Conservation (phyloP, 2,888 invertebrate species). For the Eurois occulta region DNA sequence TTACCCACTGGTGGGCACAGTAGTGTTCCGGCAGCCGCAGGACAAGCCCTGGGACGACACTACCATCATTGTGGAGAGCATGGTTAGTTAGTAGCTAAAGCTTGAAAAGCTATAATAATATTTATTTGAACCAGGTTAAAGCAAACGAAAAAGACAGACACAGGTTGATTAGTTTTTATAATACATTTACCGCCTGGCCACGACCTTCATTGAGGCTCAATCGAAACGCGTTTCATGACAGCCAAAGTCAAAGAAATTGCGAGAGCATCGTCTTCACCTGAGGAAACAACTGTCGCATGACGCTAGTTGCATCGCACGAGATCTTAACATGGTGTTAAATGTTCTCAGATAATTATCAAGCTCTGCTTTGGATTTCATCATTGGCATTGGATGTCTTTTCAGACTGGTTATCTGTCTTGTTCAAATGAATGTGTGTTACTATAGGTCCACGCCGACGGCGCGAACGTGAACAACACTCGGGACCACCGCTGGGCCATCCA, state of each 20-base stretch:
- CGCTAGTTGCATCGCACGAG: not conserved
- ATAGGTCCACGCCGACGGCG: slow-evolving; percentile 96
- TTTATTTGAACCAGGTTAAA: not conserved
- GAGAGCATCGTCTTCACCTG: not conserved
- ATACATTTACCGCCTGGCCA: not conserved
- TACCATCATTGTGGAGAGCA: slow-evolving; percentile 94
- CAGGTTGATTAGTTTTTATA: not conserved
- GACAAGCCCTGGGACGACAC: slow-evolving; percentile 96
- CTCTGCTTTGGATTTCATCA: not conserved
- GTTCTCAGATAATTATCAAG: not conserved
- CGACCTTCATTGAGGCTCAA: not conserved
- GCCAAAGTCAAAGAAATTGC: not conserved
- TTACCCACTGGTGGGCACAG: slow-evolving; percentile 96
- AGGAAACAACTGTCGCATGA: not conserved
- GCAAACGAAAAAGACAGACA: not conserved
- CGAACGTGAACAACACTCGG: slow-evolving; percentile 93
- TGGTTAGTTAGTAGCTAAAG: slow-evolving; percentile 73
- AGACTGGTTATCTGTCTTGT: not conserved
- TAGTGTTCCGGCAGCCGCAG: slow-evolving; percentile 95
- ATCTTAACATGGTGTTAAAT: not conserved
- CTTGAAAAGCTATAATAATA: not conserved
- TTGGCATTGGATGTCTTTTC: not conserved
- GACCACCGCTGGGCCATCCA: slow-evolving; percentile 96
- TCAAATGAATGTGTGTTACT: not conserved
- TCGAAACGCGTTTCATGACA: not conserved